Base-by-base conservation (phyloP, 2,797 vertebrate species). In the Aphelocoma californica region DNA sequence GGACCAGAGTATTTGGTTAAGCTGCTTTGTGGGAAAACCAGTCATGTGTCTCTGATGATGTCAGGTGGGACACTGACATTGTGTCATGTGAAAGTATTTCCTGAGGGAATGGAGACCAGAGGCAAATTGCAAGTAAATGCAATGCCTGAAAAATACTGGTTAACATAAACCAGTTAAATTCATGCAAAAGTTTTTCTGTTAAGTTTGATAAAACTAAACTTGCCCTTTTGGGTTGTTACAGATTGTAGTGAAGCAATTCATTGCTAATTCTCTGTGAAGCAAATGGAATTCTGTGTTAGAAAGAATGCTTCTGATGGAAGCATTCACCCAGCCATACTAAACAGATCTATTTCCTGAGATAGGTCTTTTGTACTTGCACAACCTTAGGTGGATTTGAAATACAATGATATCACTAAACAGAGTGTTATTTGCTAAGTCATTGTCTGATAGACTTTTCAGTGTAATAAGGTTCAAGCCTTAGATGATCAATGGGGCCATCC, bases 341-440 rank as follows among this genome's bases (percentile, higher is more conserved):
- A 80, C 40, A 90, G 57, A 74, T 89, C 42, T 92, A 4, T 91
- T 92, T 91, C 29, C 25, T 45, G 31, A 71, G 78, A 61, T 23
- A 60, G 8, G 17, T 77, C 53, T 91, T 92, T 72, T 80, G 32
- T 79, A 91, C 67, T 86, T 77, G 38, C 45, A 58, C 53, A 87
- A 32, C 42, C 28, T 88, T 80, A 32, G 60, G 31, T 91, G 50
- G 66, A 88, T 95, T 84, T 90, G 81, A 90, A 91, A 92, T 75
- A 70, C 29, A 92, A 45, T 79, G 67, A 81, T 91, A 62, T 90
- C 12, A 4, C 42, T 51, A 93, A 88, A 51, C 53, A 21, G 19
- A 84, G 31, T 81, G 42, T 88, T 95, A 88, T 81, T 96, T 96
- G 86, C 64, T 17, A 93, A 80, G 78, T 93, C 71, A 67, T 82